phyloP scores from a whole-genome alignment of 92 coral and sea anemone species.

The Epizoanthus scotinus region DNA sequence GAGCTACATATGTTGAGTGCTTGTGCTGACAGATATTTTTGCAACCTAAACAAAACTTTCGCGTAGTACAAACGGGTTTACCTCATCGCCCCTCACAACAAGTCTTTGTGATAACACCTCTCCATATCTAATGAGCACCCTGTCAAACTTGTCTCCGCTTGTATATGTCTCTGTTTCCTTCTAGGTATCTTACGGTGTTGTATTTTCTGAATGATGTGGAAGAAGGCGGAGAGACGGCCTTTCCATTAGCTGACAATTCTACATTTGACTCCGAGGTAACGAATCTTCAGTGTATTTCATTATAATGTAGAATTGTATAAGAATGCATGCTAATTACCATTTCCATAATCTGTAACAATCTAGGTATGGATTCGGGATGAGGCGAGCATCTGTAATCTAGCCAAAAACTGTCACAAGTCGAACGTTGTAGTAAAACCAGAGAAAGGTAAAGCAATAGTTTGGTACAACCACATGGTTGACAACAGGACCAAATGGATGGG shows the following conservation, averaged over 20 bases:
- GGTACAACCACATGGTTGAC: slow-evolving; percentile 92
- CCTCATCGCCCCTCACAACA: no score
- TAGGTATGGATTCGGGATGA: slow-evolving; percentile 87
- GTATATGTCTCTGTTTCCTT: no score
- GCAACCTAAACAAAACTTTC: no score
- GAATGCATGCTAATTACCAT: no score
- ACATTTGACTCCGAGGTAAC: slow-evolving; percentile 67
- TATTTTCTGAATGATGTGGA: slow-evolving; percentile 75
- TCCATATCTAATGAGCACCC: no score
- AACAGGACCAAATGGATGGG: slow-evolving; percentile 83
- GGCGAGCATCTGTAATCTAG: slow-evolving; percentile 83
- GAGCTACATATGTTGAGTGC: no score
- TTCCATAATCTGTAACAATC: not conserved
- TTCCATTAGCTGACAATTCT: slow-evolving; percentile 79
- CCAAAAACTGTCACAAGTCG: slow-evolving; percentile 84
- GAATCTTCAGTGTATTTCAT: not conserved
- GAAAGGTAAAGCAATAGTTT: slow-evolving; percentile 90
- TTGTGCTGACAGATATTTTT: no score
- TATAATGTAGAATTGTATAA: no score
- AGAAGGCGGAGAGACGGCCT: slow-evolving; percentile 85
- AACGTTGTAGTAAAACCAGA: slow-evolving; percentile 89
- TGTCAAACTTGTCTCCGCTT: no score
- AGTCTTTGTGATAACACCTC: no score
- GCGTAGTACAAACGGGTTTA: no score
- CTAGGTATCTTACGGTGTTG: slow-evolving; percentile 68